Conservation (phyloP, 2,888 invertebrate species). For the Drosophila parthenogenetica region DNA sequence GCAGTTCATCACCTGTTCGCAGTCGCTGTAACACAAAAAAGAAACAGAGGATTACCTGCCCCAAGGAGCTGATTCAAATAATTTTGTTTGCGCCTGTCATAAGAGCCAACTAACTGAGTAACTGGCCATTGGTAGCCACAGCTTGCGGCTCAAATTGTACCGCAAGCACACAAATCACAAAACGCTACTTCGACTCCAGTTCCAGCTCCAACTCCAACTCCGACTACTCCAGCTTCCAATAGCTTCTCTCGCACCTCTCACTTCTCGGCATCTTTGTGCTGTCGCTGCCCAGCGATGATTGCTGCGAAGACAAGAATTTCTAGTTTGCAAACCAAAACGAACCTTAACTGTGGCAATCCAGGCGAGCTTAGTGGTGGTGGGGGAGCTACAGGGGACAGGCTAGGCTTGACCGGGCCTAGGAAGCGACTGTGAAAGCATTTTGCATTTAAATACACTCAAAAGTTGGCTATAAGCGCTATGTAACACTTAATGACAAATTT, state of each 20-base stretch:
- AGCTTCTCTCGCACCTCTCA: slow-evolving; percentile 20
- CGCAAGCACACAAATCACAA: slow-evolving; percentile 79
- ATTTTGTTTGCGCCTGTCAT: slow-evolving; percentile 84
- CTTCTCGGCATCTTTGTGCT: slow-evolving; percentile 13
- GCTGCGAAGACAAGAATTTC: slow-evolving; percentile 75
- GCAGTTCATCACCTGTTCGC: slow-evolving; percentile 69
- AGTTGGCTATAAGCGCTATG: background rate
- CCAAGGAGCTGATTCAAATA: slow-evolving; percentile 66
- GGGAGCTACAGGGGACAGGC: slow-evolving; percentile 3
- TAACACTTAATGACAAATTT: background rate
- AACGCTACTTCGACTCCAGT: slow-evolving; percentile 32
- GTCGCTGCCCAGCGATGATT: slow-evolving; percentile 67
- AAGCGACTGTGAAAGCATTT: slow-evolving; percentile 72
- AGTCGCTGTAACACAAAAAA: background rate
- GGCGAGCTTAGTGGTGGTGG: slow-evolving; percentile 16
- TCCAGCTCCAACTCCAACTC: background rate
- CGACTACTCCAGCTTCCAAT: slow-evolving; percentile 19
- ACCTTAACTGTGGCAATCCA: slow-evolving; percentile 67
- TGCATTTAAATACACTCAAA: slow-evolving; percentile 61
- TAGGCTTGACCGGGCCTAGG: slow-evolving; percentile 48
- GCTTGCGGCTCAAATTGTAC: slow-evolving; percentile 79
- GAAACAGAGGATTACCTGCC: slow-evolving; percentile 30
- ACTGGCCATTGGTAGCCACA: slow-evolving; percentile 77
- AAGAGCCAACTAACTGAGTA: slow-evolving; percentile 63
- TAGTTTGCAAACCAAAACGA: slow-evolving; percentile 63